Conservation (phyloP, 2,113 vertebrate species). For the Channa maculata region DNA sequence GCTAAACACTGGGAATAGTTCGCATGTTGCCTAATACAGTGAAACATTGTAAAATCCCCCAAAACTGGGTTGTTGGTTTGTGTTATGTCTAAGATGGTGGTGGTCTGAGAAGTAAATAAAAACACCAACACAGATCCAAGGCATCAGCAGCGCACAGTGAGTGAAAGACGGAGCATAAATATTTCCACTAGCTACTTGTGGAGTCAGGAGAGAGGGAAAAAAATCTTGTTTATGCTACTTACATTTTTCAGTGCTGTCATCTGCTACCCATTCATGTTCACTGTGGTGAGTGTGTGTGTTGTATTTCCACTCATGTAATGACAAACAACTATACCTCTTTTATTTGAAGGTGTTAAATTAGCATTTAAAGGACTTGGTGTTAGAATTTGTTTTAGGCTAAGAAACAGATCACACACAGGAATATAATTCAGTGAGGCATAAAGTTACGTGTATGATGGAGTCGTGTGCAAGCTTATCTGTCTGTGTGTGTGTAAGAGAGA, state of each 20-base stretch:
- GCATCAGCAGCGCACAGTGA: slow-evolving; percentile 36
- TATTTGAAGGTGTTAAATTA: slow-evolving; percentile 14
- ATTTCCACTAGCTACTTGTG: slow-evolving; percentile 70
- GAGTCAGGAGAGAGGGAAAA: slow-evolving; percentile 44
- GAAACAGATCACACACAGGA: background rate
- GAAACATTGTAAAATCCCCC: slow-evolving; percentile 36
- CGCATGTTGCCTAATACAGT: slow-evolving; percentile 36
- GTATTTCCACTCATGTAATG: background rate
- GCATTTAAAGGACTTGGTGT: background rate
- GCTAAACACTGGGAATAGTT: slow-evolving; percentile 30
- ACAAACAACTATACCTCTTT: background rate
- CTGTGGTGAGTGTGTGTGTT: background rate
- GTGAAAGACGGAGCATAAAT: slow-evolving; percentile 60
- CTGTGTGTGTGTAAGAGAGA: background rate
- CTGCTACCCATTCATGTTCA: slow-evolving; percentile 27
- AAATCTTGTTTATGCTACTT: slow-evolving; percentile 43
- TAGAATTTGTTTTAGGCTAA: background rate
- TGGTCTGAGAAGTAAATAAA: slow-evolving; percentile 64
- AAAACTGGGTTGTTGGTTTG: slow-evolving; percentile 41
- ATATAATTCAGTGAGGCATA: background rate
- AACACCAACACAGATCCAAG: slow-evolving; percentile 53
- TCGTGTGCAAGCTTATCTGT: background rate
- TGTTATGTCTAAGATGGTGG: slow-evolving; percentile 48
- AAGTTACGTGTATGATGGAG: background rate
- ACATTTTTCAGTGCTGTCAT: slow-evolving; percentile 44